These are phyloP conservation scores for Hipposideros larvatus DNA, from an alignment of 2,797 vertebrate species.

Conservation along the genomic window DNA sequence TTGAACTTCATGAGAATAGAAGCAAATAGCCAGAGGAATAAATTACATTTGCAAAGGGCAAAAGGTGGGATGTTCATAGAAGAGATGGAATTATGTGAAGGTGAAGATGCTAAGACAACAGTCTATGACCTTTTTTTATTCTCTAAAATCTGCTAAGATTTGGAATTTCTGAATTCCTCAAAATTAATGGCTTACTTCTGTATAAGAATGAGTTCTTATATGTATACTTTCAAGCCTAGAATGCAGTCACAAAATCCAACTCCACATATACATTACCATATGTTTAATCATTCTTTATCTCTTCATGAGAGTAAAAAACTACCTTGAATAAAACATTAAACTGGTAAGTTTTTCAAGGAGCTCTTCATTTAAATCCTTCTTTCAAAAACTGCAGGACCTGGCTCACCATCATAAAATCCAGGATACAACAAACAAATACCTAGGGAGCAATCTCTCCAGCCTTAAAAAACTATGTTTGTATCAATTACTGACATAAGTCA, in stretches of 20 bases:
- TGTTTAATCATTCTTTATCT: constrained; percentile 51
- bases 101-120: not conserved
- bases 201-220: not conserved
- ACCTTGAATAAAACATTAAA: constrained; percentile 69
- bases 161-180: constrained; percentile 42
- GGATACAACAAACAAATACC: constrained; percentile 80
- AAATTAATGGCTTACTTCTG: not conserved
- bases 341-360: constrained; percentile 60
- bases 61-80: not conserved
- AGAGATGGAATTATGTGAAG: not conserved
- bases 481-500: constrained; percentile 85
- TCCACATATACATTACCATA: not conserved
- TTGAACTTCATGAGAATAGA: not conserved
- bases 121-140: not conserved
- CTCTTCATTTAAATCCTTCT: constrained; percentile 62
- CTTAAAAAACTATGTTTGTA: constrained; percentile 78
- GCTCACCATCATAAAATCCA: constrained; percentile 61
- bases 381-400: constrained; percentile 66
- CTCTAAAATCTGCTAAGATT: not conserved
- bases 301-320: constrained; percentile 14
- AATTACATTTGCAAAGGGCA: not conserved
- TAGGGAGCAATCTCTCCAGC: constrained; percentile 68
- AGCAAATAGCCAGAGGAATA: not conserved
- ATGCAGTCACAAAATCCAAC: not conserved
- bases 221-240: not conserved